Evolutionary conservation across 2,888 invertebrate genomes (phyloP).

Genomic region (Drosophila neotestacea): DNA sequence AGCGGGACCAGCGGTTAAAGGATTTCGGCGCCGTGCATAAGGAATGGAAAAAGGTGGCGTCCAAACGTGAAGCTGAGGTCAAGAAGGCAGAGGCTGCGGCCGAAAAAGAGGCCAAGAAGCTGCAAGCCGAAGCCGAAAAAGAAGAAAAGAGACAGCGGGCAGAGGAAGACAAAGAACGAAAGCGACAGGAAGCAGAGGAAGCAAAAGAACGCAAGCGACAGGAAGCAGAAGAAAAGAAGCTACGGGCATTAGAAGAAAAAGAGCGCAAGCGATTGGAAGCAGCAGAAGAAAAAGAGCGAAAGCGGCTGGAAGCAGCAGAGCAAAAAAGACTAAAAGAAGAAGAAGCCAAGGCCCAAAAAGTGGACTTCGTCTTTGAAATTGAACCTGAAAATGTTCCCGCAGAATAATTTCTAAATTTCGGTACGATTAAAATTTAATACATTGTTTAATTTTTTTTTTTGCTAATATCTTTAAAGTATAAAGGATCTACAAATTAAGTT

Average conservation of each 20-base stretch:
- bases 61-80: conserved; percentile 35
- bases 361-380: not conserved
- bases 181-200: conserved; percentile 8
- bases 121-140: conserved; percentile 14
- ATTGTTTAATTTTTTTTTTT: not conserved
- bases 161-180: conserved; percentile 11
- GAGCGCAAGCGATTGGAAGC: not conserved
- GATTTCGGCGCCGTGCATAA: conserved; percentile 36
- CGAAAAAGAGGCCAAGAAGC: conserved; percentile 32
- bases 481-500: too few relatives aligned
- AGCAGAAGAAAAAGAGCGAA: conserved; percentile 5
- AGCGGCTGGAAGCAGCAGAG: conserved; percentile 1
- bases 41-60: conserved; percentile 39
- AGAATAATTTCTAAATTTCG: conserved; percentile 8
- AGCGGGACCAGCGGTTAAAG: conserved; percentile 27
- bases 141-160: conserved; percentile 17
- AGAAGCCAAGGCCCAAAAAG: conserved; percentile 6
- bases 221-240: conserved; percentile 5
- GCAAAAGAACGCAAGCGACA: conserved; percentile 6
- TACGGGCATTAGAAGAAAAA: not conserved
- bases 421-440: not conserved
- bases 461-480: too few relatives aligned
- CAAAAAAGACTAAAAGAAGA: conserved; percentile 16
- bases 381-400: not conserved
- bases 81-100: conserved; percentile 27